Evolutionary conservation across 2,113 vertebrate genomes (phyloP).

Genomic region (Labeo catla): DNA sequence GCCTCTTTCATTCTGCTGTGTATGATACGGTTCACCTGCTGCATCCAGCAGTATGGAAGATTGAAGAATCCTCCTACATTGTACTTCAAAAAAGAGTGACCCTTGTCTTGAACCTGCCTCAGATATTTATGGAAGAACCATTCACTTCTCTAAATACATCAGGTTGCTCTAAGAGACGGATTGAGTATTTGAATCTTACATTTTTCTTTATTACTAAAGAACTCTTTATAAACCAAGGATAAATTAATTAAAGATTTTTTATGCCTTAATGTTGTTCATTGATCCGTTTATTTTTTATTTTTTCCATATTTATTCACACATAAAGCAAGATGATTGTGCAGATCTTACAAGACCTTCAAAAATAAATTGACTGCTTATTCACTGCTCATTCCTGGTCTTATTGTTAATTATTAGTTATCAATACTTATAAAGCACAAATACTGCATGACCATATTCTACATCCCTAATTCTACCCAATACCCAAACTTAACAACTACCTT

Average conservation of each 20-base stretch:
- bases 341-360: neutral
- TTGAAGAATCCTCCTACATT: constrained; percentile 18
- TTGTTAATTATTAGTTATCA: neutral
- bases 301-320: neutral
- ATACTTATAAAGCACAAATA: too few relatives aligned
- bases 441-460: too few relatives aligned
- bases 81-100: neutral
- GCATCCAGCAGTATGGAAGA: constrained; percentile 2
- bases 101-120: neutral
- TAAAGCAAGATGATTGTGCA: neutral
- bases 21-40: neutral
- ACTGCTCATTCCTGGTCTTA: neutral
- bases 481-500: too few relatives aligned
- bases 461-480: too few relatives aligned
- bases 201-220: neutral
- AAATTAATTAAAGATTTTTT: neutral
- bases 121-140: constrained; percentile 8
- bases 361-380: neutral
- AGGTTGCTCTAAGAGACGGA: neutral
- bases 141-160: neutral
- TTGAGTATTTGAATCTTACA: neutral
- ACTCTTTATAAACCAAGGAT: neutral
- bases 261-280: neutral
- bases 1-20: neutral
- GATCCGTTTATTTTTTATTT: neutral